Evolutionary conservation across 1,140 invertebrate species (phyloP).

Genomic region (Bombus breviceps): DNA sequence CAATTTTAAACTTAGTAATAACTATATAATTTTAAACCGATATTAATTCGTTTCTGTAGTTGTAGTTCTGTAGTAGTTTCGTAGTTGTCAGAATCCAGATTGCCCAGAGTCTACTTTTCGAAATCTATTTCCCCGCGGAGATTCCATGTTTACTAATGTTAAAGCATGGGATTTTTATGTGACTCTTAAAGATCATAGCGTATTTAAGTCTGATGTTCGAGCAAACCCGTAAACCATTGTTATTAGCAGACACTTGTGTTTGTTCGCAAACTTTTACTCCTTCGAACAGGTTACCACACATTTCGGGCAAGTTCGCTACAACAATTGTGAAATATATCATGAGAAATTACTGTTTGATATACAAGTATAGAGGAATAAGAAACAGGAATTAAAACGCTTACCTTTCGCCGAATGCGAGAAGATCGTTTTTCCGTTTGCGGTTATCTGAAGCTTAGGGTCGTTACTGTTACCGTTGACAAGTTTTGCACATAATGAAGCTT

Average conservation of each 20-base stretch:
- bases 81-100: slow-evolving; percentile 3
- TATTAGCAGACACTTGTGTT: fast-evolving
- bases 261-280: too few relatives aligned
- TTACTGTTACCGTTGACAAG: slow-evolving; percentile 79
- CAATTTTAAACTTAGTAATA: neutral
- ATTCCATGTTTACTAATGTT: slow-evolving; percentile 73
- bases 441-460: neutral
- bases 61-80: too few relatives aligned
- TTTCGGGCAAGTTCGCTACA: too few relatives aligned
- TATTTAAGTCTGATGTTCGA: neutral
- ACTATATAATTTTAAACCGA: too few relatives aligned
- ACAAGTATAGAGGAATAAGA: neutral
- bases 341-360: neutral
- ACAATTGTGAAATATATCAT: neutral
- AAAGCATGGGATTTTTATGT: neutral
- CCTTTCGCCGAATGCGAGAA: neutral
- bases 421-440: slow-evolving; percentile 78
- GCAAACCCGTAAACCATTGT: neutral
- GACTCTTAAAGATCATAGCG: fast-evolving
- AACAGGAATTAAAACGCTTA: neutral
- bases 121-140: slow-evolving; percentile 75
- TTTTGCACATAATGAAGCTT: slow-evolving; percentile 84
- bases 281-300: neutral
- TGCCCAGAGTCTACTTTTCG: slow-evolving; percentile 43
- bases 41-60: neutral